These are phyloP conservation scores for Sciurus vulgaris DNA, from an alignment of 2,797 vertebrate species.

Conservation along the genomic window DNA sequence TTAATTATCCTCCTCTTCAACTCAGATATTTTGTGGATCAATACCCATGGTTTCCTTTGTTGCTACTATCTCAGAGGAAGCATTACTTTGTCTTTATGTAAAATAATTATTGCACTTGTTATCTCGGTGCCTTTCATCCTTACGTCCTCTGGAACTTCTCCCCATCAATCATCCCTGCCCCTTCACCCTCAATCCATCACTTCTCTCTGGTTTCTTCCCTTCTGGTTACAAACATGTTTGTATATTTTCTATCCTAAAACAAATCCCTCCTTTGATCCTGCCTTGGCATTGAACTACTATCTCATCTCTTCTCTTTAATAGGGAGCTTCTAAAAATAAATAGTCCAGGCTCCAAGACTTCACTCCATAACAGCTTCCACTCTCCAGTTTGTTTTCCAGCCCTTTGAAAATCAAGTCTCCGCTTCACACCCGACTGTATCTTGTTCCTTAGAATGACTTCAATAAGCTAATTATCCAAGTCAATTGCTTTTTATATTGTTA, in stretches of 20 bases:
- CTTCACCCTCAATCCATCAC: slow-evolving; percentile 8
- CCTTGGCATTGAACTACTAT: slow-evolving; percentile 43
- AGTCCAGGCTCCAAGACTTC: not conserved
- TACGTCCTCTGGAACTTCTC: not conserved
- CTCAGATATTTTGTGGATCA: not conserved
- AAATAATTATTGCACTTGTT: slow-evolving; percentile 65
- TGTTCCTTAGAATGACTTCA: slow-evolving; percentile 33
- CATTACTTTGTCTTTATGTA: slow-evolving; percentile 63
- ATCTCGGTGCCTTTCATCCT: slow-evolving; percentile 53
- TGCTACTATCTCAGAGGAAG: slow-evolving; percentile 40
- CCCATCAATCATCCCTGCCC: slow-evolving; percentile 41
- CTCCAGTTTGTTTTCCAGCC: not conserved
- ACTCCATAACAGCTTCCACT: not conserved
- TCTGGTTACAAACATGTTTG: slow-evolving; percentile 53
- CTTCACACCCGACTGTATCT: not conserved
- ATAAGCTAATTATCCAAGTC: slow-evolving; percentile 16
- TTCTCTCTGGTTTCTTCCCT: slow-evolving; percentile 9
- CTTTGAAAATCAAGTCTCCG: slow-evolving; percentile 62
- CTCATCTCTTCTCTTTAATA: slow-evolving; percentile 45
- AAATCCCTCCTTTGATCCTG: slow-evolving; percentile 63
- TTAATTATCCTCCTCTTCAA: slow-evolving; percentile 32
- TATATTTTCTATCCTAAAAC: slow-evolving; percentile 29
- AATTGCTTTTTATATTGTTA: not conserved
- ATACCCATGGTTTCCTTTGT: not conserved
- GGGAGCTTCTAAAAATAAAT: slow-evolving; percentile 59